Evolutionary conservation across 37 sponge, comb jelly and placozoan species (phyloP).

Genomic region (Bolinopsis microptera): DNA sequence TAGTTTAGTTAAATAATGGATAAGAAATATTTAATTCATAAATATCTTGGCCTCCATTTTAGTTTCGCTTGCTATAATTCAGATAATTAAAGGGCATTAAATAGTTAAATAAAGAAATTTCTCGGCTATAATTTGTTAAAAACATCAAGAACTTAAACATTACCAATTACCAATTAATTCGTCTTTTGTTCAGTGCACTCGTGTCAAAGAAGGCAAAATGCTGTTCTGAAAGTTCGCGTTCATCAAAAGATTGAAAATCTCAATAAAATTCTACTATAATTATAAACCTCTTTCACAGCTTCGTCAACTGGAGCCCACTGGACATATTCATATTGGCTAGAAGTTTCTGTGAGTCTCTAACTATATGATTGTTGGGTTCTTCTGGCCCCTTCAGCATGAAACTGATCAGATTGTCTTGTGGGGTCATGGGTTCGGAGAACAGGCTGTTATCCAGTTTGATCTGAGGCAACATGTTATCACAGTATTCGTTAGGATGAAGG

Average conservation of each 20-base stretch:
- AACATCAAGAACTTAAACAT: background rate
- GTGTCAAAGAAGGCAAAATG: too few relatives aligned
- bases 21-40: too few relatives aligned
- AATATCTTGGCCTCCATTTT: too few relatives aligned
- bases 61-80: too few relatives aligned
- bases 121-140: background rate
- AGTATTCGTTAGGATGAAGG: conserved; percentile 3
- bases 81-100: background rate
- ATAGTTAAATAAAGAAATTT: background rate
- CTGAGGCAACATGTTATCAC: background rate
- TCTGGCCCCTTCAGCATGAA: conserved; percentile 25
- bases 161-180: too few relatives aligned
- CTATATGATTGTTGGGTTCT: background rate
- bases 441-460: background rate
- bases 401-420: conserved; percentile 26
- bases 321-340: conserved; percentile 16
- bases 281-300: background rate
- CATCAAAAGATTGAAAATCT: background rate
- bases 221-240: too few relatives aligned
- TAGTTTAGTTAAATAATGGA: background rate
- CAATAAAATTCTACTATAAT: background rate
- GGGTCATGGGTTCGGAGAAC: background rate
- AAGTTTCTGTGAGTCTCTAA: background rate
- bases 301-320: conserved; percentile 10
- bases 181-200: too few relatives aligned